Percentiles rank a stretch among this genome's conserved stretches.
phyloP scores from a whole-genome alignment of 2,888 invertebrate genomes.

The Lepeophtheirus nordmannii region DNA sequence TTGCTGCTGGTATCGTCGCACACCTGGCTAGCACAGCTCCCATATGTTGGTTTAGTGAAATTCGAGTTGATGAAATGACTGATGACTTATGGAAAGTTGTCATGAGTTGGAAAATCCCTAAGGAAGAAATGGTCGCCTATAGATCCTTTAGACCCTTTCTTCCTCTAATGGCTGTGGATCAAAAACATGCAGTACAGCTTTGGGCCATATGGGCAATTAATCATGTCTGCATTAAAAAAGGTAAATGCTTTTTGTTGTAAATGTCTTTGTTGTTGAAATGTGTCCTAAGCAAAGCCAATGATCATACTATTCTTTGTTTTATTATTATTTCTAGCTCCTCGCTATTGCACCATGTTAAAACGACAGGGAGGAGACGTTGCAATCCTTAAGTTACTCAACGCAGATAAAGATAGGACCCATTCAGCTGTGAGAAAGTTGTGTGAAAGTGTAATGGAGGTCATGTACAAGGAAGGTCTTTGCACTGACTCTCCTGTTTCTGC shows the following conservation, averaged over 20 bases:
- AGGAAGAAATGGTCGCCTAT: slow-evolving; percentile 58
- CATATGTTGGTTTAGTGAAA: slow-evolving; percentile 39
- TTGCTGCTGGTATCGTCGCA: slow-evolving; percentile 55
- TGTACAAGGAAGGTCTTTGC: not conserved
- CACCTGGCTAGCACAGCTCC: slow-evolving; percentile 48
- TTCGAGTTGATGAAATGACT: slow-evolving; percentile 35
- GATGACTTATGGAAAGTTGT: slow-evolving; percentile 43
- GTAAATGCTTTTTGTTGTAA: slow-evolving; percentile 39
- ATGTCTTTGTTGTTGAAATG: slow-evolving; percentile 4
- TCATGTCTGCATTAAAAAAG: slow-evolving; percentile 57
- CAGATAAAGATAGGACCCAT: not conserved
- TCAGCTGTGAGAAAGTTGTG: not conserved
- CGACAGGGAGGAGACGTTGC: slow-evolving; percentile 46
- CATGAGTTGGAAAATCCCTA: slow-evolving; percentile 48
- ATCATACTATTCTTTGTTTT: not conserved
- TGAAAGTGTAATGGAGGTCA: not conserved
- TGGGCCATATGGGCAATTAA: slow-evolving; percentile 67
- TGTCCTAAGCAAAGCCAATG: too few species aligned
- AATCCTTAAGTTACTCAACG: slow-evolving; percentile 34
- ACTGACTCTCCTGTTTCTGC: too few species aligned
- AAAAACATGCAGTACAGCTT: slow-evolving; percentile 49
- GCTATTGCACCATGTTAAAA: slow-evolving; percentile 49
- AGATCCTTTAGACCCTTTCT: slow-evolving; percentile 56
- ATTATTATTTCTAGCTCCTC: slow-evolving; percentile 40
- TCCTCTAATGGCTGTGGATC: slow-evolving; percentile 44